These are phyloP conservation scores for Elanoides forficatus DNA, from an alignment of 2,113 vertebrate species.

Conservation along the genomic window DNA sequence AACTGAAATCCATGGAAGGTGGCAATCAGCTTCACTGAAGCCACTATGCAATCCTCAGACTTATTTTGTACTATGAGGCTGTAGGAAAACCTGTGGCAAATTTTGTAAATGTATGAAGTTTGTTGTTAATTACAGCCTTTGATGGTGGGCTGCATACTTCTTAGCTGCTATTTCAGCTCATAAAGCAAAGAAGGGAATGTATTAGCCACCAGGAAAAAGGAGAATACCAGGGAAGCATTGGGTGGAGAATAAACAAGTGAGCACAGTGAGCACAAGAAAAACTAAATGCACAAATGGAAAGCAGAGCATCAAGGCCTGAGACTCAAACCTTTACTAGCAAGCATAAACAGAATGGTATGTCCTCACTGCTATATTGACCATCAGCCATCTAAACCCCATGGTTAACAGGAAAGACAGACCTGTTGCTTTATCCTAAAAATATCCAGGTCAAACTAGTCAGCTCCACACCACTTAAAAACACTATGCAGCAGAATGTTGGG, in stretches of 20 bases:
- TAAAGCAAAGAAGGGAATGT: not conserved
- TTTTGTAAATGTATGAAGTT: not conserved
- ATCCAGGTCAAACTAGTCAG: not conserved
- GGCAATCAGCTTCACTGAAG: not conserved
- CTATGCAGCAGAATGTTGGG: not conserved
- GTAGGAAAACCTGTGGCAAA: not conserved
- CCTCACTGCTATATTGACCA: not conserved
- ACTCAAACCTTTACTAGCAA: not conserved
- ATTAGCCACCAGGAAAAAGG: not conserved
- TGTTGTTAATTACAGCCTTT: not conserved
- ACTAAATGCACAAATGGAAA: not conserved
- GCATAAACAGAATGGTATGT: accelerated
- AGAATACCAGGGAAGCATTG: not conserved
- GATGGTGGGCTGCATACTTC: not conserved
- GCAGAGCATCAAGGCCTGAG: not conserved
- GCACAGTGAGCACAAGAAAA: not conserved
- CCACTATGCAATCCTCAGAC: not conserved
- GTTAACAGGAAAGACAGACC: not conserved
- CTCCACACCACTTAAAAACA: not conserved
- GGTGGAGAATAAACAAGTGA: not conserved
- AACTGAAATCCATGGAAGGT: not conserved
- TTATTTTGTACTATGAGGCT: not conserved
- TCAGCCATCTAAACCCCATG: not conserved
- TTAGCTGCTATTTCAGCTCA: not conserved
- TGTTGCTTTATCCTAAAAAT: not conserved